Evolutionary conservation across 2,797 vertebrate genomes (phyloP), one percentile per base, ranked within the genome.

Genomic region (Thunnus albacares): DNA sequence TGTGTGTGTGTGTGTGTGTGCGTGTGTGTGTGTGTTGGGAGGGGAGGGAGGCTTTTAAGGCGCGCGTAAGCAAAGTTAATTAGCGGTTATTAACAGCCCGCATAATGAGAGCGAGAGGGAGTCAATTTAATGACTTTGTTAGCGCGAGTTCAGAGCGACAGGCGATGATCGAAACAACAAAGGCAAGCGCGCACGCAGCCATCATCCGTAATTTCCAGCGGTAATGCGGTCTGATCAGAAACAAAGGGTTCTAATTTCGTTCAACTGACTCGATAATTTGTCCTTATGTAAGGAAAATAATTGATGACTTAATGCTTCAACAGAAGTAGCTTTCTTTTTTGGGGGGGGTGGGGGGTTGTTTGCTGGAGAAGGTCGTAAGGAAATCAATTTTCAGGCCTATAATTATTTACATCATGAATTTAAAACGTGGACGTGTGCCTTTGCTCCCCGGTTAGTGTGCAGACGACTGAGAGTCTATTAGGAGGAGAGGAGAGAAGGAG

Each of bases 51-150:
- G 90, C 91, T 95, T 95, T 94, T 93, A 94, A 93, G 92, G 90
- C 93, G 87, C 94, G 90, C 93, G 94, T 95, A 94, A 95, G 95
- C 96, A 96, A 96, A 92, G 95, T 96, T 96, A 96, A 96, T 96
- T 96, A 96, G 95, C 93, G 94, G 95, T 96, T 96, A 96, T 96
- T 96, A 96, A 96, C 95, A 95, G 94, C 93, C 92, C 84, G 93
- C 95, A 94, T 96, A 96, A 96, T 96, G 95, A 95, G 95, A 94
- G 94, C 94, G 95, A 95, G 95, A 96, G 95, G 93, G 95, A 96
- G 96, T 96, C 96, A 96, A 96, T 96, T 96, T 96, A 96, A 95
- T 95, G 96, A 96, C 95, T 96, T 96, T 96, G 95, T 96, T 96
- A 95, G 95, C 84, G 90, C 93, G 94, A 89, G 95, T 95, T 96